Evolutionary conservation across 2,888 invertebrate species (phyloP).

Genomic region (Drosophila maculinotata): DNA sequence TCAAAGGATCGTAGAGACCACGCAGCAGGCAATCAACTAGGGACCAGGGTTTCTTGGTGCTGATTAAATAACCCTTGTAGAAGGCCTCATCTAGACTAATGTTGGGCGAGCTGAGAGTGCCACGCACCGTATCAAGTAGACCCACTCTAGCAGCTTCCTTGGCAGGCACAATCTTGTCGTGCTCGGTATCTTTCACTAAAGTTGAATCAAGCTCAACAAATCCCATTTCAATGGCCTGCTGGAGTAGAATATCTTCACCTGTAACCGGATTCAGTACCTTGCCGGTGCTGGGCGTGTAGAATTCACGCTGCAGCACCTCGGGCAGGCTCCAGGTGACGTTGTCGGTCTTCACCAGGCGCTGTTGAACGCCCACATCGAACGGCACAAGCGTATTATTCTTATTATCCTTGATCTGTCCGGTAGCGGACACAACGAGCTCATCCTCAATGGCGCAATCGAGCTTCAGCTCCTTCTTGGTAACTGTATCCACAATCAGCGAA

Average conservation of each 20-base stretch:
- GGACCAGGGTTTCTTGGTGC: constrained; percentile 92
- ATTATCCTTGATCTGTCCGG: constrained; percentile 90
- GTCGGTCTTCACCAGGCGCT: constrained; percentile 90
- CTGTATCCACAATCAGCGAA: constrained; percentile 92
- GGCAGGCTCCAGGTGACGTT: constrained; percentile 89
- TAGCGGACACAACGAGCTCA: constrained; percentile 89
- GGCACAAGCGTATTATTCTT: constrained; percentile 89
- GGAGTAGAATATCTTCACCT: constrained; percentile 90
- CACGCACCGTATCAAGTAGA: constrained; percentile 89
- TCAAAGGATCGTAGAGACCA: constrained; percentile 91
- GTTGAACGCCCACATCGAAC: constrained; percentile 89
- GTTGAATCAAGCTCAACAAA: constrained; percentile 90
- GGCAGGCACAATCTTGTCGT: constrained; percentile 88
- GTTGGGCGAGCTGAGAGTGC: constrained; percentile 89
- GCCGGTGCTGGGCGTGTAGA: constrained; percentile 90
- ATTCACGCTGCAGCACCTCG: constrained; percentile 91
- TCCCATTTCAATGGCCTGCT: constrained; percentile 90
- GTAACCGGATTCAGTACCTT: constrained; percentile 91
- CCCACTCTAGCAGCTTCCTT: constrained; percentile 89
- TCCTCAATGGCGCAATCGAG: constrained; percentile 90
- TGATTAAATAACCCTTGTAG: constrained; percentile 92
- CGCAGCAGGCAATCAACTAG: constrained; percentile 93
- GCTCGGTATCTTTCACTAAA: constrained; percentile 90
- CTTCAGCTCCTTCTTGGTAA: constrained; percentile 89
- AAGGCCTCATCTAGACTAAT: constrained; percentile 92